A percentile compares a stretch with the other conserved stretches of the same genome.
Conservation (phyloP, 2,113 vertebrate genomes). For the Cepphus grylle region DNA sequence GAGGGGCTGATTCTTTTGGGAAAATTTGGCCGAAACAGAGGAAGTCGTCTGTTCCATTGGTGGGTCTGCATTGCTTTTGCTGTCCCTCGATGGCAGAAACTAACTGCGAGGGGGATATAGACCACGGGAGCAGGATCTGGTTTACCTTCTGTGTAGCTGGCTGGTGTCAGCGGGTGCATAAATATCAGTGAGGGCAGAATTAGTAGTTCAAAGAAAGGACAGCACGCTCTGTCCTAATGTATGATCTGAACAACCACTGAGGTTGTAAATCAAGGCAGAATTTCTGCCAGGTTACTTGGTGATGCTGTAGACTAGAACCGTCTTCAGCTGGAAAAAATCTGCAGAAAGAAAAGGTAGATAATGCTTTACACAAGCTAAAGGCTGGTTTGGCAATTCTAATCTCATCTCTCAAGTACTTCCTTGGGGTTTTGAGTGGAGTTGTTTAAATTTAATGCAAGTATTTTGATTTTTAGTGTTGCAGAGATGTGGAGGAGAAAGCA, state of each 20-base stretch:
- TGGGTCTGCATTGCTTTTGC: background rate
- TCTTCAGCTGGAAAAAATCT: background rate
- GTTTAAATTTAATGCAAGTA: background rate
- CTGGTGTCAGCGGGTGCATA: background rate
- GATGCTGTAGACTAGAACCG: background rate
- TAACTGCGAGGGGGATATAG: background rate
- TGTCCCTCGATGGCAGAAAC: background rate
- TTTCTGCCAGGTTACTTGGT: background rate
- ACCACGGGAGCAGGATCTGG: background rate
- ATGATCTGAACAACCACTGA: background rate
- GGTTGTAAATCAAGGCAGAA: background rate
- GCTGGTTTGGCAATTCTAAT: background rate
- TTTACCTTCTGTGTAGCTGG: background rate
- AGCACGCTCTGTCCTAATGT: background rate
- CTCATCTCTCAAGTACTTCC: background rate
- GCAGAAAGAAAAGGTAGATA: background rate
- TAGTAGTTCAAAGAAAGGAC: background rate
- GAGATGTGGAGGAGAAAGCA: background rate
- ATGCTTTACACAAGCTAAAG: background rate
- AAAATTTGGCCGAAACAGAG: background rate
- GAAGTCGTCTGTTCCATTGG: rapidly evolving
- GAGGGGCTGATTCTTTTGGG: background rate
- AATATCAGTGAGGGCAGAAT: background rate
- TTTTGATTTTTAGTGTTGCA: background rate
- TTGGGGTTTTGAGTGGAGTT: background rate